Conservation (phyloP, 2,113 vertebrate species). For the Hippocampus mohnikei region DNA sequence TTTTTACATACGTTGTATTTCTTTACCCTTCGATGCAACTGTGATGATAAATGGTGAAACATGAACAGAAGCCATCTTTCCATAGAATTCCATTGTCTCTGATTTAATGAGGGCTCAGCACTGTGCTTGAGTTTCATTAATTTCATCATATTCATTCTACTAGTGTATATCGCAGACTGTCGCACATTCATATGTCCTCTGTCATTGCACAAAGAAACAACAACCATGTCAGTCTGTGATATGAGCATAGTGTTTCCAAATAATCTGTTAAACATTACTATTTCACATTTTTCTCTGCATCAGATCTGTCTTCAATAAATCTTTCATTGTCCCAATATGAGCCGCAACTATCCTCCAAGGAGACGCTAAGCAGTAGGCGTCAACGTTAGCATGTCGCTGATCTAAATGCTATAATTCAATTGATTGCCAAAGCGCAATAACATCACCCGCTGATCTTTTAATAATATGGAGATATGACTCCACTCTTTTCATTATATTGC, state of each 20-base stretch:
- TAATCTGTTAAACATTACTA: conserved; percentile 63
- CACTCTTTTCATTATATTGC: conserved; percentile 45
- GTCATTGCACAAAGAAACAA: conserved; percentile 45
- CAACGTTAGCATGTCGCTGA: conserved; percentile 53
- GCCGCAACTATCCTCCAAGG: conserved; percentile 43
- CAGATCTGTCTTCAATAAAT: conserved; percentile 55
- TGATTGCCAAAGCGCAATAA: conserved; percentile 59
- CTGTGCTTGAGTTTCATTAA: conserved; percentile 53
- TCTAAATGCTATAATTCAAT: conserved; percentile 63
- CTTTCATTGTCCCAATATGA: conserved; percentile 62
- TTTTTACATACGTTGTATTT: background rate
- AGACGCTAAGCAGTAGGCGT: conserved; percentile 33
- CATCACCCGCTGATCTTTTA: conserved; percentile 58
- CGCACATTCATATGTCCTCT: conserved; percentile 48
- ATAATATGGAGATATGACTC: conserved; percentile 52
- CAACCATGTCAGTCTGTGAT: conserved; percentile 54
- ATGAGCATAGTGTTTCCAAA: conserved; percentile 52
- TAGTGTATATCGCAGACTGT: conserved; percentile 35
- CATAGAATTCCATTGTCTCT: conserved; percentile 39
- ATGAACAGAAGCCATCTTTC: conserved; percentile 38
- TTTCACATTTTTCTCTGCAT: conserved; percentile 53
- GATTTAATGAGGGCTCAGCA: conserved; percentile 49
- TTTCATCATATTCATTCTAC: conserved; percentile 37
- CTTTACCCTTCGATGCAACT: conserved; percentile 4
- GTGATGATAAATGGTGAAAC: conserved; percentile 13